A percentile compares a stretch with the other conserved stretches of the same genome.
Conservation (phyloP, 2,797 vertebrate genomes). For the Macroramphosus scolopax region DNA sequence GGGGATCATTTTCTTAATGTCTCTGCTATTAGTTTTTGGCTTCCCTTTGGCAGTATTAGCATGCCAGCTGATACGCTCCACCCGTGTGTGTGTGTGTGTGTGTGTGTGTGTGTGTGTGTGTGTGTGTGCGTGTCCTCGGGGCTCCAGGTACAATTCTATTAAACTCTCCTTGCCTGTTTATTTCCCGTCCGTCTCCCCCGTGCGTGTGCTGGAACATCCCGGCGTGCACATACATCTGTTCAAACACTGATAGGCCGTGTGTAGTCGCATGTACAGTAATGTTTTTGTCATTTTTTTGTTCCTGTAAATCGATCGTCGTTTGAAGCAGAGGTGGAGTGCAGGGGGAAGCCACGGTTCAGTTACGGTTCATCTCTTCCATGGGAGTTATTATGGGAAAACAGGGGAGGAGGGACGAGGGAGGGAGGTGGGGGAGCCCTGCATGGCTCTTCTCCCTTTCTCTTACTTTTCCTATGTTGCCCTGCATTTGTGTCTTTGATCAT, state of each 20-base stretch:
- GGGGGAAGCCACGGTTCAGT: constrained; percentile 53
- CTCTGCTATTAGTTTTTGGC: constrained; percentile 73
- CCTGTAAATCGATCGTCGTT: constrained; percentile 52
- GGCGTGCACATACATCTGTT: constrained; percentile 23
- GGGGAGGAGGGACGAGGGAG: neutral
- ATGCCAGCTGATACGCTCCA: constrained; percentile 69
- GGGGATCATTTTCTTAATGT: constrained; percentile 78
- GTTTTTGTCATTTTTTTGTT: constrained; percentile 51
- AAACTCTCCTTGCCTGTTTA: constrained; percentile 70
- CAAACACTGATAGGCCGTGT: constrained; percentile 34
- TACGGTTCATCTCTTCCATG: constrained; percentile 61
- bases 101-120: constrained; percentile 29
- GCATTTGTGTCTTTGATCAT: constrained; percentile 75
- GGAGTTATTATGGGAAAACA: constrained; percentile 63
- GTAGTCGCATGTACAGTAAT: constrained; percentile 29
- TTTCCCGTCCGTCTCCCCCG: constrained; percentile 56
- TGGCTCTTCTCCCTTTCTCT: constrained; percentile 60
- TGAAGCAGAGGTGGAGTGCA: constrained; percentile 45
- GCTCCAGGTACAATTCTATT: constrained; percentile 74
- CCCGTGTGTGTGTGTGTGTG: constrained; percentile 28
- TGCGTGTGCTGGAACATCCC: constrained; percentile 27
- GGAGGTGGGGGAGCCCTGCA: constrained; percentile 25
- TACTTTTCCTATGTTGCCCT: constrained; percentile 64
- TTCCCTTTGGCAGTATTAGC: constrained; percentile 76
- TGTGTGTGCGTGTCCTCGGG: constrained; percentile 55